Evolutionary conservation across 2,797 vertebrate species (phyloP).

Genomic region (Acropternis orthonyx): DNA sequence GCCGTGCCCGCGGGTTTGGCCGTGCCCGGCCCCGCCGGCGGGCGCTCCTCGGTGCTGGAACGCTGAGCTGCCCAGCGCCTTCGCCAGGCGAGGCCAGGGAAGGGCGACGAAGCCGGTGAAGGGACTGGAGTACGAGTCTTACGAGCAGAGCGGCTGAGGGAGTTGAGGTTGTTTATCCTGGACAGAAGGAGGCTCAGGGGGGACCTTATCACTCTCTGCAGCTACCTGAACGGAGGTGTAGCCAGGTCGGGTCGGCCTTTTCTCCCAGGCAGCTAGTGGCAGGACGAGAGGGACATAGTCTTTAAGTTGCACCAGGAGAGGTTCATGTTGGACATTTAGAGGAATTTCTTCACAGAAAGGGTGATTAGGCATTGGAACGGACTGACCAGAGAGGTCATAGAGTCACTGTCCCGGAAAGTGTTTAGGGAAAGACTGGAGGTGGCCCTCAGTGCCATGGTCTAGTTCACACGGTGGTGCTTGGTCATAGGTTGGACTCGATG

Average conservation of each 20-base stretch:
- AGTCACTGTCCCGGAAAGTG: not conserved
- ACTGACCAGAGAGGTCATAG: not conserved
- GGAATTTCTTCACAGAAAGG: not conserved
- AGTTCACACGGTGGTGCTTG: rapidly evolving
- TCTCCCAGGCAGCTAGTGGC: not conserved
- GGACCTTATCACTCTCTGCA: not conserved
- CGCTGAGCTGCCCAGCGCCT: not conserved
- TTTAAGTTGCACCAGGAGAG: not conserved
- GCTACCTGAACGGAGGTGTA: not conserved
- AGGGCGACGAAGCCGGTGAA: not conserved
- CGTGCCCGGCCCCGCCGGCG: not conserved
- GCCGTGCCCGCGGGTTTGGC: too few species aligned
- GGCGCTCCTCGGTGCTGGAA: not conserved
- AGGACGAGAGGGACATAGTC: not conserved
- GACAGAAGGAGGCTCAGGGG: not conserved
- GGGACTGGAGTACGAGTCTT: not conserved
- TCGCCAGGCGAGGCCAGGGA: not conserved
- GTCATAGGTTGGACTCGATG: not conserved
- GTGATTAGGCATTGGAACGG: not conserved
- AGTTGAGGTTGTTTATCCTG: not conserved
- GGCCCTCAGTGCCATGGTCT: not conserved
- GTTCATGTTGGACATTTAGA: not conserved
- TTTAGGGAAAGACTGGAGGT: not conserved
- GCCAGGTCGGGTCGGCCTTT: not conserved
- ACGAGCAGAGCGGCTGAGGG: not conserved